phyloP scores from a whole-genome alignment of 2,113 vertebrate species.

The Istiophorus platypterus region DNA sequence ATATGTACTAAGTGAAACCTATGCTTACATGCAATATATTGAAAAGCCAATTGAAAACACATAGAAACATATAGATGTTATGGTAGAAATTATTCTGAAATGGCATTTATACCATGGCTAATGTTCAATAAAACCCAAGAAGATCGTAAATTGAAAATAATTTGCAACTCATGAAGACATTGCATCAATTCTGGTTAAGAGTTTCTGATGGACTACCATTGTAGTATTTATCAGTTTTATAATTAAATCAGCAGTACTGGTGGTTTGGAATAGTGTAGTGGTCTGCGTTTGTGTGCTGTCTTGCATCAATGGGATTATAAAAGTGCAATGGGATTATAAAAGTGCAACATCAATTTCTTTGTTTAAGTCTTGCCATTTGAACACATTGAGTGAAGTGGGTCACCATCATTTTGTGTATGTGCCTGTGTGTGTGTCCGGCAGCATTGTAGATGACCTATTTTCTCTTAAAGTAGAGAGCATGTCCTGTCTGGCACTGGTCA shows the following conservation, averaged over 20 bases:
- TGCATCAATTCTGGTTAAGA: neutral
- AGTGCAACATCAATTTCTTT: slow-evolving; percentile 28
- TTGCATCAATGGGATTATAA: slow-evolving; percentile 21
- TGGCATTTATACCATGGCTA: neutral
- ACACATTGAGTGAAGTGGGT: slow-evolving; percentile 66
- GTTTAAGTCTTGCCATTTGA: slow-evolving; percentile 44
- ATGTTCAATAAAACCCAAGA: neutral
- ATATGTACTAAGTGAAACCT: neutral
- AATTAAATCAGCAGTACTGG: neutral
- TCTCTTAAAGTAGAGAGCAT: slow-evolving; percentile 57
- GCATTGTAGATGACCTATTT: slow-evolving; percentile 72
- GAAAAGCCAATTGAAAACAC: neutral
- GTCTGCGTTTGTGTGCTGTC: neutral
- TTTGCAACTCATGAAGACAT: neutral
- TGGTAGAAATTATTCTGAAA: neutral
- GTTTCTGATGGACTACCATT: neutral
- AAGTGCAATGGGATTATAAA: neutral
- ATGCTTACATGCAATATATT: neutral
- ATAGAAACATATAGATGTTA: neutral
- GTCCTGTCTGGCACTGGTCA: slow-evolving; percentile 61
- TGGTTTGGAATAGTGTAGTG: neutral
- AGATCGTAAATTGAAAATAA: neutral
- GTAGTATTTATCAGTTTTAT: neutral
- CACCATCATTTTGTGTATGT: slow-evolving; percentile 38
- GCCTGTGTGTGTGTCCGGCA: slow-evolving; percentile 45